phyloP scores from a whole-genome alignment of 2,888 invertebrate genomes.

The Therioaphis trifolii region DNA sequence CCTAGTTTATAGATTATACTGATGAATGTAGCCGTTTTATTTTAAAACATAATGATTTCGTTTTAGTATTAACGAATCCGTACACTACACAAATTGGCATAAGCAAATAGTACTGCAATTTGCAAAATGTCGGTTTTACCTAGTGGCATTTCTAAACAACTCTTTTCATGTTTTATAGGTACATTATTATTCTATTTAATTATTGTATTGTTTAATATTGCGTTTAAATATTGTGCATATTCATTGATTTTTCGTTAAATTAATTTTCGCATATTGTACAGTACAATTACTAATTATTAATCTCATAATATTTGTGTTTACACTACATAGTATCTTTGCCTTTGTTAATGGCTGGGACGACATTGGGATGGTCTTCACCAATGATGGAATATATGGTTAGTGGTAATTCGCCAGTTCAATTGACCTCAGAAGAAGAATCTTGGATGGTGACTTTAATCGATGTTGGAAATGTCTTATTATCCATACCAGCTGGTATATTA shows the following conservation, averaged over 20 bases:
- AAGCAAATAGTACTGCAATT: background rate
- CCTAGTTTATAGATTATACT: constrained; percentile 2
- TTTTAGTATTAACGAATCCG: constrained; percentile 35
- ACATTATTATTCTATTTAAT: constrained; percentile 65
- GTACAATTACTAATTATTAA: background rate
- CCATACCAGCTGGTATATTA: constrained; percentile 66
- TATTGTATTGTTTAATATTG: no score
- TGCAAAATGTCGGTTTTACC: constrained; percentile 35
- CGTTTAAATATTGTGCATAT: no score
- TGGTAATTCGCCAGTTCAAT: constrained; percentile 50
- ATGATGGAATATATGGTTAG: constrained; percentile 46
- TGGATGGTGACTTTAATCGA: constrained; percentile 66
- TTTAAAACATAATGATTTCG: constrained; percentile 31
- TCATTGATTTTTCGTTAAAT: no score
- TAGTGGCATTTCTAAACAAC: constrained; percentile 31
- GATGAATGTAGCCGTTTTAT: constrained; percentile 14
- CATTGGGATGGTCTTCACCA: constrained; percentile 63
- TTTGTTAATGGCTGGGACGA: constrained; percentile 60
- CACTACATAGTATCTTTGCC: constrained; percentile 18
- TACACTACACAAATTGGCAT: background rate
- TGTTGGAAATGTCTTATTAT: constrained; percentile 66
- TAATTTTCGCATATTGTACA: no score
- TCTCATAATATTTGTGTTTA: background rate
- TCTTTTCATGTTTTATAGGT: constrained; percentile 64
- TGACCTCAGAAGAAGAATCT: constrained; percentile 65